These are phyloP conservation scores for Petrocephalus schoutedeni DNA, from an alignment of 2,797 vertebrate species.

Conservation along the genomic window DNA sequence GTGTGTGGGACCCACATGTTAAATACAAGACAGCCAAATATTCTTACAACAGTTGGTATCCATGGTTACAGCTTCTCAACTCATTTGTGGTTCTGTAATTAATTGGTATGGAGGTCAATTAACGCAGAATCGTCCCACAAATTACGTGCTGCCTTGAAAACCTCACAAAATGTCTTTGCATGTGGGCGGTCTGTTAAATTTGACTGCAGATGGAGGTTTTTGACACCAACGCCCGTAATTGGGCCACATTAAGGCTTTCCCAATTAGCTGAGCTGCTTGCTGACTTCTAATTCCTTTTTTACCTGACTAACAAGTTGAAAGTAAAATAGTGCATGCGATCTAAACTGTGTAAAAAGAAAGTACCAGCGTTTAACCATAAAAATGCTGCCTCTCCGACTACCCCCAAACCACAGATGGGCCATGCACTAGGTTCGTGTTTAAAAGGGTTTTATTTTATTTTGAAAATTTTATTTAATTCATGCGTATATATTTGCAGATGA, in stretches of 20 bases:
- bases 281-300: background rate
- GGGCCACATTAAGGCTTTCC: constrained; percentile 6
- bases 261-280: background rate
- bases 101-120: constrained; percentile 15
- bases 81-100: constrained; percentile 1
- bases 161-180: constrained; percentile 5
- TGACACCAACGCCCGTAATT: background rate
- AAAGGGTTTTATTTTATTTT: background rate
- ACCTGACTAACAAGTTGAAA: constrained; percentile 3
- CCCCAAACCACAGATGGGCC: background rate
- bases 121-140: constrained; percentile 2
- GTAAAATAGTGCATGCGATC: background rate
- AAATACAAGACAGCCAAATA: constrained; percentile 41
- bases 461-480: background rate
- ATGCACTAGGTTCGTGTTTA: background rate
- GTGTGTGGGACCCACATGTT: constrained; percentile 27
- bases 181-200: constrained; percentile 14
- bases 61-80: background rate
- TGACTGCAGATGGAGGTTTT: constrained; percentile 13
- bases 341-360: background rate
- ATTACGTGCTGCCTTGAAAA: background rate
- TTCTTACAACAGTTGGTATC: constrained; percentile 3
- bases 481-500: background rate
- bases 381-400: background rate
- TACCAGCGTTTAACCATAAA: background rate